phyloP scores from a whole-genome alignment of 1,140 invertebrate genomes.

The Drosophila paulistorum region DNA sequence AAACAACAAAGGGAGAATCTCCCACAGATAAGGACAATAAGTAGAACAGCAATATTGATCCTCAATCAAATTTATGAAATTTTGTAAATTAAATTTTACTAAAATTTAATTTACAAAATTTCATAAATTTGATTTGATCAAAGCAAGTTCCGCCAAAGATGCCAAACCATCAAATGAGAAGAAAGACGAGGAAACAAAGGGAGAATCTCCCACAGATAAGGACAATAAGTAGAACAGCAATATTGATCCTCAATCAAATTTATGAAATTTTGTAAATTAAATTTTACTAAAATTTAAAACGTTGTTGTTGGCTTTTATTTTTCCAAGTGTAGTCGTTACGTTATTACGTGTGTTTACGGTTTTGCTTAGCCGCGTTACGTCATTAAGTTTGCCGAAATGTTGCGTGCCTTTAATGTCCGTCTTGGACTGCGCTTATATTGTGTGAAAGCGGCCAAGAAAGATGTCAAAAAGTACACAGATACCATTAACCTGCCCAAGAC shows the following conservation, averaged over 20 bases:
- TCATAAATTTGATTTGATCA: too few relatives aligned
- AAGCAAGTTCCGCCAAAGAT: not conserved
- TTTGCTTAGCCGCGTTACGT: slow-evolving; percentile 30
- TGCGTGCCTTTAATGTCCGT: slow-evolving; percentile 44
- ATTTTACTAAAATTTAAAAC: not conserved
- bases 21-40: slow-evolving; percentile 9
- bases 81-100: not conserved
- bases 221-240: slow-evolving; percentile 21
- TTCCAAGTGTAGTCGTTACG: too few relatives aligned
- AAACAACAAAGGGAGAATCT: slow-evolving; percentile 1
- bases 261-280: not conserved
- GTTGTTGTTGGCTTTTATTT: slow-evolving; percentile 26
- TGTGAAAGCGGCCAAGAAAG: slow-evolving; percentile 68
- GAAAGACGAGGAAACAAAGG: not conserved
- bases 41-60: slow-evolving; percentile 11
- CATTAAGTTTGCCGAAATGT: slow-evolving; percentile 58
- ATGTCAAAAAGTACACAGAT: slow-evolving; percentile 83
- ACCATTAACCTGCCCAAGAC: slow-evolving; percentile 85
- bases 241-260: not conserved
- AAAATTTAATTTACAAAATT: too few relatives aligned
- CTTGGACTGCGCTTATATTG: slow-evolving; percentile 59
- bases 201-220: not conserved
- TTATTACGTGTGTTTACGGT: slow-evolving; percentile 26
- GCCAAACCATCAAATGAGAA: not conserved
- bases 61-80: not conserved